Evolutionary conservation across 2,113 vertebrate species (phyloP), one percentile per base, ranked within the genome.

Genomic region (Triplophysa rosa): DNA sequence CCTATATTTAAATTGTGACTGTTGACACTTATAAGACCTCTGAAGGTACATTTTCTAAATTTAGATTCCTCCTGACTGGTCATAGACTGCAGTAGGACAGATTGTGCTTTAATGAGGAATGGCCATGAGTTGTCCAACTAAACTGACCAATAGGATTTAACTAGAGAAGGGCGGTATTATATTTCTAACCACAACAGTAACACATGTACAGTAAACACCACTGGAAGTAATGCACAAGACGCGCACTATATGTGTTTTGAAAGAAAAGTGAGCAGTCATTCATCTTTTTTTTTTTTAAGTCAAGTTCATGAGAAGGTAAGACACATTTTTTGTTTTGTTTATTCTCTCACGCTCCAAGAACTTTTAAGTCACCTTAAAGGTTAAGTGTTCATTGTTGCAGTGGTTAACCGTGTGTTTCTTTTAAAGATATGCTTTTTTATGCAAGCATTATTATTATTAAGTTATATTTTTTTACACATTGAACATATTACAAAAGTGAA

Each of bases 131-230:
- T 76, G 40, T 17, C 19, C 72, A 21, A 54, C 37, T 26, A 23
- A 69, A 80, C 77, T 64, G 72, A 29, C 89, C 90, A 91, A 89
- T 89, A 12, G 76, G 49, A 83, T 68, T 67, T 45, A 80, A 79
- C n/a, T 52, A 49, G 49, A 68, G 16, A 12, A 73, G 63, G 73
- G 67, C 47, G 69, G 79, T 47, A 47, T 70, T 58, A 13, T 73
- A 79, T n/a, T 64, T 73, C 83, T 49, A 72, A 79, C 64, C 77
- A 79, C 84, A 87, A 85, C 78, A 64, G 54, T 24, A 84, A 87
- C 87, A 80, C 88, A 40, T 84, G 79, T 49, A 9, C 69, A 45
- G 79, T 49, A 9, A 72, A 45, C 21, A 13, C n/a, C 37, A 23
- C 54, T 74, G 67, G 69, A 58, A 71, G 42, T 37, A 40, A 23